phyloP scores from a whole-genome alignment of 2,113 vertebrate genomes.

The Hippopotamus amphibius region DNA sequence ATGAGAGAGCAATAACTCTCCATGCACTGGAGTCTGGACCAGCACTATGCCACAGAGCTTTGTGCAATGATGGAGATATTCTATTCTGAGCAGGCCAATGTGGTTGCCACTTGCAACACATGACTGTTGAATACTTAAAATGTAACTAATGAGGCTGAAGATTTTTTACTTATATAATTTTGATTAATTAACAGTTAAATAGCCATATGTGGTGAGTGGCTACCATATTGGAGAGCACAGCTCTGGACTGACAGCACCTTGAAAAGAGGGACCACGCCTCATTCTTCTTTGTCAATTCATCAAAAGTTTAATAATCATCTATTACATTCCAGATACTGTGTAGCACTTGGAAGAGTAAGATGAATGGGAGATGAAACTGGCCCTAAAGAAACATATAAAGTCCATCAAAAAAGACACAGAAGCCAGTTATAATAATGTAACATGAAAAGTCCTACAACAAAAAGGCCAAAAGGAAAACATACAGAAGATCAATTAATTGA shows the following conservation, averaged over 20 bases:
- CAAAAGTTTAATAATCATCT: neutral
- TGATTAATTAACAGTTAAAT: neutral
- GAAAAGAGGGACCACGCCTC: neutral
- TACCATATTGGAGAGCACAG: neutral
- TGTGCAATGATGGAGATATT: neutral
- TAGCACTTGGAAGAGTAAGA: neutral
- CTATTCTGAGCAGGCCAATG: neutral
- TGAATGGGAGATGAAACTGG: neutral
- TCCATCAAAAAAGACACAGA: neutral
- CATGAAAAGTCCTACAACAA: neutral
- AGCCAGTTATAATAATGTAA: neutral
- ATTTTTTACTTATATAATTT: neutral
- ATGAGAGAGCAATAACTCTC: neutral
- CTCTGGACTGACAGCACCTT: neutral
- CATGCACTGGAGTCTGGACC: neutral
- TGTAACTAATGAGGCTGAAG: neutral
- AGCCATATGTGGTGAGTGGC: neutral
- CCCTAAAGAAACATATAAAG: neutral
- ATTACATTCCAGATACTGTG: neutral
- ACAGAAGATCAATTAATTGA: neutral
- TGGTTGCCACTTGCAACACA: neutral
- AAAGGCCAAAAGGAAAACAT: neutral
- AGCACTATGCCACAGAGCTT: neutral
- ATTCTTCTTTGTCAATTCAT: neutral
- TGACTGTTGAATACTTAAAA: neutral